Conservation (phyloP, 2,113 vertebrate species). For the Notothenia coriiceps region DNA sequence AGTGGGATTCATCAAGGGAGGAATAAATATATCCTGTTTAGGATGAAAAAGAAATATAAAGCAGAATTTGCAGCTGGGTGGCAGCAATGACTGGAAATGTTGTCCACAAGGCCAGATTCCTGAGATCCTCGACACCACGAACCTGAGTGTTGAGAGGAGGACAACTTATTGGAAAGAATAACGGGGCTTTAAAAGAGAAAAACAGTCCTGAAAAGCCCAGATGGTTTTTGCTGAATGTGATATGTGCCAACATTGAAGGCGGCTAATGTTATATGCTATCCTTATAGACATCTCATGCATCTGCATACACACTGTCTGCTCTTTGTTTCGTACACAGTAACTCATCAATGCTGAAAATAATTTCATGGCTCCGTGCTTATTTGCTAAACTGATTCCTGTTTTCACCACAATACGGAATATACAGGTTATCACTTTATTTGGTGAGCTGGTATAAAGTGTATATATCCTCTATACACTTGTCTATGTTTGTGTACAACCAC, state of each 20-base stretch:
- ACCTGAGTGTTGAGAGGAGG: constrained; percentile 72
- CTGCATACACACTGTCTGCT: constrained; percentile 20
- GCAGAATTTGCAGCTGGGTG: constrained; percentile 72
- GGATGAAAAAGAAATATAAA: constrained; percentile 57
- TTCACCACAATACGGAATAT: constrained; percentile 17
- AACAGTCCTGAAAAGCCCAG: constrained; percentile 63
- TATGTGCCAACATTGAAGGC: constrained; percentile 63
- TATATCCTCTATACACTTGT: background rate
- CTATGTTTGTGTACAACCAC: constrained; percentile 10
- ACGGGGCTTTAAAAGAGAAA: constrained; percentile 65
- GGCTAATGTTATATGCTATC: constrained; percentile 63
- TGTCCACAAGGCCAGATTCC: constrained; percentile 69
- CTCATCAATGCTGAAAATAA: constrained; percentile 9
- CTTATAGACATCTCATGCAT: constrained; percentile 50
- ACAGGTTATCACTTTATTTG: background rate
- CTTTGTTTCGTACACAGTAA: constrained; percentile 10
- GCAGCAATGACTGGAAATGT: constrained; percentile 74
- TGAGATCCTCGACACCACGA: constrained; percentile 71
- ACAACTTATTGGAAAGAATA: constrained; percentile 79
- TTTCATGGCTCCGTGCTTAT: background rate
- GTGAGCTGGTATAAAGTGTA: background rate
- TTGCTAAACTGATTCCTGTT: background rate
- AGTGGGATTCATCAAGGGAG: constrained; percentile 57
- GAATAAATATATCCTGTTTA: constrained; percentile 62
- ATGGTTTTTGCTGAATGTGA: constrained; percentile 71